These are phyloP conservation scores for Limanda limanda DNA, from an alignment of 2,113 vertebrate genomes.

Conservation along the genomic window DNA sequence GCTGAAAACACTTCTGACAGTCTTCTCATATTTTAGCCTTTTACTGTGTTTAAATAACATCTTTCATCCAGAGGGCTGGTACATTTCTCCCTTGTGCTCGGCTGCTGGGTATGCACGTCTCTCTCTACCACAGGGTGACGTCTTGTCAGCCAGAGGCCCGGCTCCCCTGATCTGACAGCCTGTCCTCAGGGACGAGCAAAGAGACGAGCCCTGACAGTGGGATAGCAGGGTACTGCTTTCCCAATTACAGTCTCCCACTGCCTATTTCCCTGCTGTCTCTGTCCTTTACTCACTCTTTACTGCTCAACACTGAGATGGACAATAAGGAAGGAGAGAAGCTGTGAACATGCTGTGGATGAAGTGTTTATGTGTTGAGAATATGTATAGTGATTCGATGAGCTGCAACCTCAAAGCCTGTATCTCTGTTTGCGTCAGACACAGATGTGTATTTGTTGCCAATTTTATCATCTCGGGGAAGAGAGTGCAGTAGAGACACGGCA, in stretches of 20 bases:
- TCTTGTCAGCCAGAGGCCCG: slow-evolving; percentile 51
- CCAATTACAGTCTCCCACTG: slow-evolving; percentile 50
- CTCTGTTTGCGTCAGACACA: background rate
- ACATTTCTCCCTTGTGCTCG: slow-evolving; percentile 13
- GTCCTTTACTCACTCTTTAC: background rate
- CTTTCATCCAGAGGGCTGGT: slow-evolving; percentile 31
- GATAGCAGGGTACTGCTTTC: slow-evolving; percentile 38
- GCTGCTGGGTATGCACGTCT: slow-evolving; percentile 10
- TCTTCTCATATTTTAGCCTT: background rate
- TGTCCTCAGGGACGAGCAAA: slow-evolving; percentile 49
- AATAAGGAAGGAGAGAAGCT: background rate
- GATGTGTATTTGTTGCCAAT: slow-evolving; percentile 20
- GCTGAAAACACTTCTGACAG: background rate
- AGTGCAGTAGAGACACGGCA: background rate
- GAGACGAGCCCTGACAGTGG: slow-evolving; percentile 54
- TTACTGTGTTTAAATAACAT: slow-evolving; percentile 16
- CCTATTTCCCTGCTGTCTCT: slow-evolving; percentile 14
- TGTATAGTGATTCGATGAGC: slow-evolving; percentile 8
- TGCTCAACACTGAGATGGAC: background rate
- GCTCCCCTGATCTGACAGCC: slow-evolving; percentile 66
- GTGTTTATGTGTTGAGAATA: slow-evolving; percentile 4
- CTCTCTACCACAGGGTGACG: slow-evolving; percentile 48
- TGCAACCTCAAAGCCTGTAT: background rate
- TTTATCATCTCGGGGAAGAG: background rate
- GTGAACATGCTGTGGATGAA: slow-evolving; percentile 11